Percentiles rank a stretch among this genome's conserved stretches.
phyloP scores from a whole-genome alignment of 1,140 invertebrate species.

The Drosophila pandora region DNA sequence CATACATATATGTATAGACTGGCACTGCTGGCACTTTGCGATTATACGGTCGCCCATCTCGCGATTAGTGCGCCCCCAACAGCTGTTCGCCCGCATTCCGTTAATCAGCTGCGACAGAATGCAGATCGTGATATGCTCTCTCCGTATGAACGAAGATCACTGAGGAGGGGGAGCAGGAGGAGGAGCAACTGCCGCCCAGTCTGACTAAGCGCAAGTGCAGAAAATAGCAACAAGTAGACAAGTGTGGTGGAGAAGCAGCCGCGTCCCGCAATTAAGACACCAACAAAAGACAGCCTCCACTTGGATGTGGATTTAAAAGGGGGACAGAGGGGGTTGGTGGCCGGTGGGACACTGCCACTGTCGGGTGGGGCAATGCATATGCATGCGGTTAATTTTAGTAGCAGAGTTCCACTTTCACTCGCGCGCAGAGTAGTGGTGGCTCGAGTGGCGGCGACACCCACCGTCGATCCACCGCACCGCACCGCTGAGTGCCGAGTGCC shows the following conservation, averaged over 20 bases:
- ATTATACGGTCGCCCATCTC: slow-evolving; percentile 26
- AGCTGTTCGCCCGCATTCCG: slow-evolving; percentile 30
- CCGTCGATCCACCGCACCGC: slow-evolving; percentile 51
- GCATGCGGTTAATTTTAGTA: slow-evolving; percentile 72
- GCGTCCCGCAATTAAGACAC: slow-evolving; percentile 67
- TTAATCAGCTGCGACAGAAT: slow-evolving; percentile 19
- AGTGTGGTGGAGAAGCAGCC: slow-evolving; percentile 29
- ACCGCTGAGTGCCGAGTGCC: slow-evolving; percentile 7
- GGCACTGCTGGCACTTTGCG: neutral
- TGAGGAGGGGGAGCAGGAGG: neutral
- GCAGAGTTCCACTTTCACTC: slow-evolving; percentile 78
- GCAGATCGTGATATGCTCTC: slow-evolving; percentile 10
- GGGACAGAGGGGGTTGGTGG: neutral
- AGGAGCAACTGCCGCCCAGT: slow-evolving; percentile 60
- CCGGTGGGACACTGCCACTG: neutral
- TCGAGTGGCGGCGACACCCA: slow-evolving; percentile 36
- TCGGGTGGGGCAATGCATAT: slow-evolving; percentile 55
- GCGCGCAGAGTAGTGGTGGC: slow-evolving; percentile 1
- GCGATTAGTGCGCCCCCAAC: slow-evolving; percentile 17
- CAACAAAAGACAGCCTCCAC: slow-evolving; percentile 62
- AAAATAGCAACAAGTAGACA: slow-evolving; percentile 75
- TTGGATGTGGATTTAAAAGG: too few relatives aligned
- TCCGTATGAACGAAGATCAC: slow-evolving; percentile 24
- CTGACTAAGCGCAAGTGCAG: slow-evolving; percentile 75
- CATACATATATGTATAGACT: slow-evolving; percentile 15